Conservation (phyloP, 1,140 invertebrate species). For the Psilanteris sp. region DNA sequence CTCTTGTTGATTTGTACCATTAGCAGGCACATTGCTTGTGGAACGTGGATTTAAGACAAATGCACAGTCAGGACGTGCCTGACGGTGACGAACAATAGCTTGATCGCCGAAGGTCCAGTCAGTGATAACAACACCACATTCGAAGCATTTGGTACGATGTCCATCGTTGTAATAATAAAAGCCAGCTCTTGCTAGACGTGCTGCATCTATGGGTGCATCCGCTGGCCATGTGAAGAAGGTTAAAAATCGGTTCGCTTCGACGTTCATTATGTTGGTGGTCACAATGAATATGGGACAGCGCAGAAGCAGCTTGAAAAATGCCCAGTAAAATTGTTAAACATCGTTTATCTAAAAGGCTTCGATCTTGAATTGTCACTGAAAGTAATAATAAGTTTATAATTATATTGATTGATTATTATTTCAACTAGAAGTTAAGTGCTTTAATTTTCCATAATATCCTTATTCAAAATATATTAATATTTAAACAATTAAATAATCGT, state of each 20-base stretch:
- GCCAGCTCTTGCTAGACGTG: constrained; percentile 88
- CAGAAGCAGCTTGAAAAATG: no score
- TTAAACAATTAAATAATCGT: no score
- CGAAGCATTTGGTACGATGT: constrained; percentile 87
- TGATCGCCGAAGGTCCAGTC: constrained; percentile 89
- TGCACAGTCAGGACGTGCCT: constrained; percentile 84
- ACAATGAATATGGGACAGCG: not conserved
- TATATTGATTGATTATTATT: no score
- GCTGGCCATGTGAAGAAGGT: constrained; percentile 87
- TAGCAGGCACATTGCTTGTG: constrained; percentile 84
- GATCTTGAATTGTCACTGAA: no score
- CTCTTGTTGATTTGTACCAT: constrained; percentile 33
- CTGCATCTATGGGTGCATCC: constrained; percentile 83
- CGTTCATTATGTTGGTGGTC: constrained; percentile 80
- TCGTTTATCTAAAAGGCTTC: no score
- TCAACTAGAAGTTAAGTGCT: no score
- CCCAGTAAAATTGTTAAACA: no score
- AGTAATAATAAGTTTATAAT: no score
- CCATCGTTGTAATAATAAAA: constrained; percentile 88
- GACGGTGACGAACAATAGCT: constrained; percentile 83
- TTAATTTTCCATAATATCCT: no score
- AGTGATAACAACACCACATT: constrained; percentile 85
- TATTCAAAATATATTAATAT: no score
- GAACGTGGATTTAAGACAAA: constrained; percentile 84
- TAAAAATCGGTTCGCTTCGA: constrained; percentile 84